Evolutionary conservation across 2,797 vertebrate genomes (phyloP).

Genomic region (Anableps anableps): DNA sequence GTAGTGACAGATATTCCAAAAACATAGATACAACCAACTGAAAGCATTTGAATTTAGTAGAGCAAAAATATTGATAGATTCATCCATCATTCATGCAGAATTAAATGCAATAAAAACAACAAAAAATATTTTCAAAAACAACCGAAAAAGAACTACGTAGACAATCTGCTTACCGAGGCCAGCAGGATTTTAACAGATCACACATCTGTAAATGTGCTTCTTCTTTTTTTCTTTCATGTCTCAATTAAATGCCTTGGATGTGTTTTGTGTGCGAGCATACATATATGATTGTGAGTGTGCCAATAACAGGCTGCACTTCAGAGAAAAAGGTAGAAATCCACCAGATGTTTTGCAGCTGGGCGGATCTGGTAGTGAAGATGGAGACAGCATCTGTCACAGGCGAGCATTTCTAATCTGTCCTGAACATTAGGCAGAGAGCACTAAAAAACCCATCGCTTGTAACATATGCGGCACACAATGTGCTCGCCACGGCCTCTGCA

Average conservation of each 20-base stretch:
- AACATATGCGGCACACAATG: conserved; percentile 62
- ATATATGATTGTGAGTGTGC: conserved; percentile 57
- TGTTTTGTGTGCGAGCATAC: conserved; percentile 24
- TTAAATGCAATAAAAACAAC: conserved; percentile 9
- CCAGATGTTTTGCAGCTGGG: conserved; percentile 91
- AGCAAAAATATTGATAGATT: conserved; percentile 24
- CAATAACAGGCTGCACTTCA: conserved; percentile 81
- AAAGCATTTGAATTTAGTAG: conserved; percentile 44
- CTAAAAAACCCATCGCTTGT: conserved; percentile 67
- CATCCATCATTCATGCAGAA: background rate
- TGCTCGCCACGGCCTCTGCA: conserved; percentile 41
- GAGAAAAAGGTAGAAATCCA: conserved; percentile 74
- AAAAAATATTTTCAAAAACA: conserved; percentile 8
- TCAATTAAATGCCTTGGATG: conserved; percentile 34
- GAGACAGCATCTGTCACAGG: conserved; percentile 82
- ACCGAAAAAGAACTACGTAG: conserved; percentile 8
- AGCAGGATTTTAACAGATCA: conserved; percentile 23
- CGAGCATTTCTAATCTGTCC: conserved; percentile 85
- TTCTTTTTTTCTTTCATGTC: conserved; percentile 25
- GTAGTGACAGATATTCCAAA: conserved; percentile 65
- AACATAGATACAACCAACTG: conserved; percentile 37
- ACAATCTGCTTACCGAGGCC: background rate
- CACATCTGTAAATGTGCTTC: conserved; percentile 47
- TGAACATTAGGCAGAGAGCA: conserved; percentile 86
- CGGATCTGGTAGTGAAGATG: conserved; percentile 83